phyloP scores from a whole-genome alignment of 1,140 invertebrate species.

The Acyrthosiphon pisum region DNA sequence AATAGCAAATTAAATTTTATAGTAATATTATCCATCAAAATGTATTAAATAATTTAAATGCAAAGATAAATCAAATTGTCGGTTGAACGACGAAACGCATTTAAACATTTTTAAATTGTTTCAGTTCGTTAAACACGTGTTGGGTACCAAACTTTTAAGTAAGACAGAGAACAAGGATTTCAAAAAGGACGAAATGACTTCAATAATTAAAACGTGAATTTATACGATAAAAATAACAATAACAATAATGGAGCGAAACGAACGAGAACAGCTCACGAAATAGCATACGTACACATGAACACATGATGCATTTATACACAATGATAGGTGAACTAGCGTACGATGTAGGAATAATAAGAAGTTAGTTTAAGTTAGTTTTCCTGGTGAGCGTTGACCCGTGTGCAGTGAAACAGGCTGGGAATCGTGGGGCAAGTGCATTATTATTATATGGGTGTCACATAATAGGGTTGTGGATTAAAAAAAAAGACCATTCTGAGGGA shows the following conservation, averaged over 20 bases:
- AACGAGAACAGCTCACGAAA: background rate
- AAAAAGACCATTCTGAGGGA: background rate
- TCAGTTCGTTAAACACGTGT: background rate
- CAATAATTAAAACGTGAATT: background rate
- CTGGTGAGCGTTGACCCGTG: background rate
- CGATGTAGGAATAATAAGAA: background rate
- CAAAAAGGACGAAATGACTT: background rate
- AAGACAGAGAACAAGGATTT: background rate
- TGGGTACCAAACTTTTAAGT: background rate
- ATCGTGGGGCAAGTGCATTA: background rate
- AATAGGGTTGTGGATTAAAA: background rate
- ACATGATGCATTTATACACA: background rate
- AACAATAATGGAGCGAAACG: background rate
- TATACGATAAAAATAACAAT: conserved; percentile 1
- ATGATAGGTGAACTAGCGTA: background rate
- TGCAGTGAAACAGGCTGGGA: background rate
- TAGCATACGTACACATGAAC: background rate
- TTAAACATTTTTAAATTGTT: background rate
- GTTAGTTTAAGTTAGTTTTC: background rate
- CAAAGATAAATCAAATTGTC: background rate
- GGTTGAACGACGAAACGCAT: background rate
- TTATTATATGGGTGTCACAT: background rate
- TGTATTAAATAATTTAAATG: background rate
- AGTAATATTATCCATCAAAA: background rate
- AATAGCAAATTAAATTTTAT: background rate